Evolutionary conservation across 2,113 vertebrate species (phyloP).

Genomic region (Periophthalmus modestus): DNA sequence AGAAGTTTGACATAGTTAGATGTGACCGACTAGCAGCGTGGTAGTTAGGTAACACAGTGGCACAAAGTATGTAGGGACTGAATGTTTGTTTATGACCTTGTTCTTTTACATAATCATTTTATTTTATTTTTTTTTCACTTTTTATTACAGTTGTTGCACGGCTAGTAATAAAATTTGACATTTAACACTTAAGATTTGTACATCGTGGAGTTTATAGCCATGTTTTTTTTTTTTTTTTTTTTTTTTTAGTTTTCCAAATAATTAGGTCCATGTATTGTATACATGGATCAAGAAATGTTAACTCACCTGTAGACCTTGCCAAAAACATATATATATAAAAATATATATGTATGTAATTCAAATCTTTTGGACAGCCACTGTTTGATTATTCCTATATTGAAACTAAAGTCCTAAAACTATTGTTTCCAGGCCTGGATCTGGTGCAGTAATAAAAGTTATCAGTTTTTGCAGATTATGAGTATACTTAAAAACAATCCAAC

Average conservation of each 20-base stretch:
- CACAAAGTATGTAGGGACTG: not conserved
- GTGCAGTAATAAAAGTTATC: not conserved
- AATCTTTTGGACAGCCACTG: no score
- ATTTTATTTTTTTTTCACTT: not conserved
- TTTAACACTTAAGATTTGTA: not conserved
- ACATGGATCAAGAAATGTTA: no score
- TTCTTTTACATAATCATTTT: not conserved
- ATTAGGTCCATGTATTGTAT: no score
- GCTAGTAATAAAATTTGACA: not conserved
- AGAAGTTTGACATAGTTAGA: not conserved
- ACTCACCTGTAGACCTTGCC: no score
- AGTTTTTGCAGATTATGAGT: not conserved
- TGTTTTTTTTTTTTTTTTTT: not conserved
- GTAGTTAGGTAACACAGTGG: not conserved
- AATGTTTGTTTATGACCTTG: not conserved
- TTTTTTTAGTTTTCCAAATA: not conserved
- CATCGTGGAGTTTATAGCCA: not conserved
- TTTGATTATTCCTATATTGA: no score
- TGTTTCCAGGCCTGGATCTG: not conserved
- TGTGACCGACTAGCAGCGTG: not conserved
- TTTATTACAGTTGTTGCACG: not conserved
- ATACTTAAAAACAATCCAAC: not conserved
- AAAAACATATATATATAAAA: no score
- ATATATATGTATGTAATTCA: no score
- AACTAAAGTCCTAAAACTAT: no score